Percentiles rank a stretch among this genome's conserved stretches.
These are phyloP conservation scores for Pantherophis alleghaniensis DNA, from an alignment of 2,797 vertebrate genomes.

Conservation along the genomic window DNA sequence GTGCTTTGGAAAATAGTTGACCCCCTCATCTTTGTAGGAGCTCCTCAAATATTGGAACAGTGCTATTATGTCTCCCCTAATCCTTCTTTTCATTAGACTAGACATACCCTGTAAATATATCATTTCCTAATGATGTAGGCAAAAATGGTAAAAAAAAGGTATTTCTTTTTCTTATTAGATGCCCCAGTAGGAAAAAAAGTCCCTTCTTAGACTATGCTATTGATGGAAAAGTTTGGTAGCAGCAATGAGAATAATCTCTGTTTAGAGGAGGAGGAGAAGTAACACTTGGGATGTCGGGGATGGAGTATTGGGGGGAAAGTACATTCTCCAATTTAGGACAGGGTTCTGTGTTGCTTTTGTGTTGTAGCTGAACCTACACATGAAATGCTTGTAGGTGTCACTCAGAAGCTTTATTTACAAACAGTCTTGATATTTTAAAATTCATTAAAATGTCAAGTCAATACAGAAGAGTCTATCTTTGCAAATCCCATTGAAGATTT, in stretches of 20 bases:
- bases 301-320: neutral
- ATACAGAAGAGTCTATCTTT: neutral
- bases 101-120: neutral
- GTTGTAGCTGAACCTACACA: neutral
- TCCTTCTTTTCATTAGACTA: neutral
- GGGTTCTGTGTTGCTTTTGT: neutral
- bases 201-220: neutral
- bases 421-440: constrained; percentile 51
- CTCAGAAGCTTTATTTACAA: constrained; percentile 45
- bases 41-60: neutral
- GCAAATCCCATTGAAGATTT: neutral
- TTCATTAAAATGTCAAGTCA: constrained; percentile 44
- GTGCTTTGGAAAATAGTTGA: neutral
- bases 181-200: neutral
- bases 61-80: neutral
- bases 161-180: neutral
- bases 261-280: neutral
- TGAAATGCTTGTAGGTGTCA: neutral
- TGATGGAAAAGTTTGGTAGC: neutral
- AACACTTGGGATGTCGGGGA: neutral
- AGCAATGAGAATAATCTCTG: neutral
- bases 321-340: neutral
- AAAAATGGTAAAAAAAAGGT: neutral
- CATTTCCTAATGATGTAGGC: neutral
- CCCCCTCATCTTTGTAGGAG: neutral